phyloP scores from a whole-genome alignment of 2,113 vertebrate genomes.

The Pelmatolapia mariae region DNA sequence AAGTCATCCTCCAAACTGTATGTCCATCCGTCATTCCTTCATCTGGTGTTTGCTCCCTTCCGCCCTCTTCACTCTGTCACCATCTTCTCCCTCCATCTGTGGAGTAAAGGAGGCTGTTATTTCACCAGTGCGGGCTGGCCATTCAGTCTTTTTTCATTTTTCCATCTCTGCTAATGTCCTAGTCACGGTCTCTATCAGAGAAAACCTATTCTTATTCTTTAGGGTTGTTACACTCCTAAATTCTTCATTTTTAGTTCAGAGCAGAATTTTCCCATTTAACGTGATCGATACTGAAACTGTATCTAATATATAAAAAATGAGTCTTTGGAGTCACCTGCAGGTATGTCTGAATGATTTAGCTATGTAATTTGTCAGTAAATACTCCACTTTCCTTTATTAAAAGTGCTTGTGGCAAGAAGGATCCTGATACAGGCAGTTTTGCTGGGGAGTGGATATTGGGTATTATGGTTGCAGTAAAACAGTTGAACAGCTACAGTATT shows the following conservation, averaged over 20 bases:
- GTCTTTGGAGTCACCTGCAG: not conserved
- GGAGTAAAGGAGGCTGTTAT: not conserved
- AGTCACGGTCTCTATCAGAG: not conserved
- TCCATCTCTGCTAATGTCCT: not conserved
- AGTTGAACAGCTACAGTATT: not conserved
- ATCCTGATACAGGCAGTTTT: not conserved
- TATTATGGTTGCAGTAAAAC: not conserved
- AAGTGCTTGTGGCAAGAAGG: not conserved
- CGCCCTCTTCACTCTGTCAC: conserved; percentile 35
- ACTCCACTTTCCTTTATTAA: not conserved
- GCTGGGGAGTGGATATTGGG: not conserved
- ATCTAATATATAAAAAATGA: not conserved
- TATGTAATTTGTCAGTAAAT: not conserved
- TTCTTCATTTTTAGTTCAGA: not conserved
- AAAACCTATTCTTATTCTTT: not conserved
- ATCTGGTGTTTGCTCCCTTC: conserved; percentile 38
- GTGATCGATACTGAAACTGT: not conserved
- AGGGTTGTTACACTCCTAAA: not conserved
- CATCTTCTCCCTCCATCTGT: conserved; percentile 43
- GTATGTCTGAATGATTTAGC: not conserved
- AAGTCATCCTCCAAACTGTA: conserved; percentile 32
- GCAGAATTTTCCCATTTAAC: not conserved
- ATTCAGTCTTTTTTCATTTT: not conserved
- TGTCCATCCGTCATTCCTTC: conserved; percentile 38
- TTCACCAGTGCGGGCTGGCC: conserved; percentile 11